Conservation (phyloP, 1,140 invertebrate species). For the Drosophila paulistorum region DNA sequence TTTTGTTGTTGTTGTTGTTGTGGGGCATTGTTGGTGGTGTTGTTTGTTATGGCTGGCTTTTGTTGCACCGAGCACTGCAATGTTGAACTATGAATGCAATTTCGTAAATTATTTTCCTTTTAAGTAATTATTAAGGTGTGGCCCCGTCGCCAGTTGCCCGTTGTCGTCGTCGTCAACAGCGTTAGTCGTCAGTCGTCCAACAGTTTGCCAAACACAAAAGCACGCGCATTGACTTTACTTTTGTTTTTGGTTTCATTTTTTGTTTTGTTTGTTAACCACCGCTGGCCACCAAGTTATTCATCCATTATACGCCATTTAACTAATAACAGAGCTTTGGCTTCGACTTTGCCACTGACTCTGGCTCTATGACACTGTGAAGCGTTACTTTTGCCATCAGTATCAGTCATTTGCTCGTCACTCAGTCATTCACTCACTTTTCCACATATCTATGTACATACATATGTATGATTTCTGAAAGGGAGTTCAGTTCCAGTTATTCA, state of each 20-base stretch:
- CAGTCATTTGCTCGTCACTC: constrained; percentile 44
- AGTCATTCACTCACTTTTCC: constrained; percentile 26
- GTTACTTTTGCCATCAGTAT: constrained; percentile 19
- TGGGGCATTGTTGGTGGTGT: constrained; percentile 44
- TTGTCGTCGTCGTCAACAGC: too few relatives aligned
- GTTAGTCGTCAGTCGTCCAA: constrained; percentile 50
- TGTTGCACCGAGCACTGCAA: constrained; percentile 65
- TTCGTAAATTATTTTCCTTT: constrained; percentile 83
- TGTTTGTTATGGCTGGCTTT: constrained; percentile 76
- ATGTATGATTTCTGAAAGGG: neutral
- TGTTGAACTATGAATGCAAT: constrained; percentile 82
- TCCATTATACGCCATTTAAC: constrained; percentile 78
- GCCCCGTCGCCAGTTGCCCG: constrained; percentile 24
- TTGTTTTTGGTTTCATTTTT: constrained; percentile 32
- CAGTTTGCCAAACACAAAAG: constrained; percentile 73
- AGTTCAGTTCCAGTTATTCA: constrained; percentile 33
- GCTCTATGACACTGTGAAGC: constrained; percentile 26
- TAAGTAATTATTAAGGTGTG: constrained; percentile 83
- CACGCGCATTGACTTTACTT: constrained; percentile 54
- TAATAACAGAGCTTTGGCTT: constrained; percentile 62
- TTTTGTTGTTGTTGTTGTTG: constrained; percentile 11
- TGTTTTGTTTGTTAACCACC: constrained; percentile 46
- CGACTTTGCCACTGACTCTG: constrained; percentile 10
- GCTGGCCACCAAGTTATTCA: constrained; percentile 64
- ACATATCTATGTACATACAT: neutral